phyloP scores from a whole-genome alignment of 2,888 invertebrate genomes.

The Lypha dubia region DNA sequence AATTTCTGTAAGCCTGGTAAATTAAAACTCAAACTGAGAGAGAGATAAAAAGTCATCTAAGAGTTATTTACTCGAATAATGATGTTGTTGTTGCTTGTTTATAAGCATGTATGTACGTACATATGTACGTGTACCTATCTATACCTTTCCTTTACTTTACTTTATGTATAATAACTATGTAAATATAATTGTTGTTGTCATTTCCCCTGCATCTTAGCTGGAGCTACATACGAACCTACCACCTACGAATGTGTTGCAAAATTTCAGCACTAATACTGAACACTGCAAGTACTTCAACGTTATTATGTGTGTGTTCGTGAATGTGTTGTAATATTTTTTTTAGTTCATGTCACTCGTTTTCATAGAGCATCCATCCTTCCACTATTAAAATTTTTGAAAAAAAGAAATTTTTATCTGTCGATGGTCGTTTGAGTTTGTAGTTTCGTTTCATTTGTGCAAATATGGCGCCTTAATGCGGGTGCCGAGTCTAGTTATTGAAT shows the following conservation, averaged over 20 bases:
- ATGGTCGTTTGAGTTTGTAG: conserved; percentile 25
- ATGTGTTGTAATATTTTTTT: neutral
- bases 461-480: conserved; percentile 42
- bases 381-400: neutral
- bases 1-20: conserved; percentile 79
- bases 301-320: neutral
- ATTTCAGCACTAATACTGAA: neutral
- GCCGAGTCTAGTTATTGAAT: conserved; percentile 31
- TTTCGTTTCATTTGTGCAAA: conserved; percentile 13
- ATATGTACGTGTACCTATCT: neutral
- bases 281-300: neutral
- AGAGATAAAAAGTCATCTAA: conserved; percentile 81
- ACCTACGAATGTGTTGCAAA: neutral
- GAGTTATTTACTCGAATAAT: conserved; percentile 67
- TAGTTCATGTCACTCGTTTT: conserved; percentile 14
- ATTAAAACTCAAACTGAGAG: conserved; percentile 82
- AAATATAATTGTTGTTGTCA: neutral
- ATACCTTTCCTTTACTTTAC: no score
- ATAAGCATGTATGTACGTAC: no score
- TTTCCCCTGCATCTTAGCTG: conserved; percentile 1
- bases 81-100: neutral
- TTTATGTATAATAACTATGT: neutral
- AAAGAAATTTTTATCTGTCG: conserved; percentile 2
- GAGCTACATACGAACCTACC: neutral
- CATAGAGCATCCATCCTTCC: conserved; percentile 10